These are phyloP conservation scores for Euleptes europaea DNA, from an alignment of 2,113 vertebrate genomes.

Conservation along the genomic window DNA sequence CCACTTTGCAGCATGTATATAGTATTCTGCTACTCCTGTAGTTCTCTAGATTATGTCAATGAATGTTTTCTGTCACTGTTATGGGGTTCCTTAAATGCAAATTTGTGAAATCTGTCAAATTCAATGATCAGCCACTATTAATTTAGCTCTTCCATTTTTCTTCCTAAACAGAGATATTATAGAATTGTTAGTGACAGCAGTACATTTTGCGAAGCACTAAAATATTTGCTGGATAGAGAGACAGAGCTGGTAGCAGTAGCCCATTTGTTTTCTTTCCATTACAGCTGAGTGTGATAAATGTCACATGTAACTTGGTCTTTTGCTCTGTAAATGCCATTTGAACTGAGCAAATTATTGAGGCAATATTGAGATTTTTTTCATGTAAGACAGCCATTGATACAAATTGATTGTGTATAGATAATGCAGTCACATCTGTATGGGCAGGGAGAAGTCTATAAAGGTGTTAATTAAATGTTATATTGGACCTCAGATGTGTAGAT, in stretches of 20 bases:
- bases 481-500: background rate
- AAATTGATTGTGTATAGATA: background rate
- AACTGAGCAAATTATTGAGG: constrained; percentile 29
- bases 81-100: background rate
- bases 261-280: constrained; percentile 54
- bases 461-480: background rate
- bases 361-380: background rate
- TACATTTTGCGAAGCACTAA: constrained; percentile 29
- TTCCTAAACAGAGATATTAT: constrained; percentile 36
- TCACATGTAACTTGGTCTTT: constrained; percentile 27
- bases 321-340: constrained; percentile 44
- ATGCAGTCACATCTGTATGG: background rate
- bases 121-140: background rate
- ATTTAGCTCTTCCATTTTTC: constrained; percentile 11
- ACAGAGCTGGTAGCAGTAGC: constrained; percentile 18
- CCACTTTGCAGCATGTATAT: background rate
- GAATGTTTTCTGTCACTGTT: background rate
- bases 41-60: background rate
- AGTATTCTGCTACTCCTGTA: background rate
- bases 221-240: constrained; percentile 12
- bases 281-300: constrained; percentile 9
- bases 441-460: background rate
- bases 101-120: background rate
- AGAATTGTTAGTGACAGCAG: constrained; percentile 38
- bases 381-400: background rate